Evolutionary conservation across 2,888 invertebrate genomes (phyloP).

Genomic region (Netelia fuscicornis): DNA sequence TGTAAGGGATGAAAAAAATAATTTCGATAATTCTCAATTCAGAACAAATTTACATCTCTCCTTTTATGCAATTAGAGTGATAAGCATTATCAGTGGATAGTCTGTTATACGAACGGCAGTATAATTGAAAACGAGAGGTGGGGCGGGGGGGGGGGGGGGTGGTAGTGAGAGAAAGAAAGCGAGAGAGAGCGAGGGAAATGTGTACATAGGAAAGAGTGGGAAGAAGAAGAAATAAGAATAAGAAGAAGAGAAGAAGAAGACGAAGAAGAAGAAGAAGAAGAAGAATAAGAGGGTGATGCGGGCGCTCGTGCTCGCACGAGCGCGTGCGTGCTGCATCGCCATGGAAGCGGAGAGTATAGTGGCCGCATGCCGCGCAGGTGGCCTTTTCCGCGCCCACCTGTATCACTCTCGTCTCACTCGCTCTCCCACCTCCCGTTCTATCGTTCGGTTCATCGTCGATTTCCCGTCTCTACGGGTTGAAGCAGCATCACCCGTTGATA

Average conservation of each 20-base stretch:
- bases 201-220: neutral
- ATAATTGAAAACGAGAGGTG: neutral
- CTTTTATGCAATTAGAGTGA: constrained; percentile 15
- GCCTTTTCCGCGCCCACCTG: constrained; percentile 78
- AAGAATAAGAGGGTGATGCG: constrained; percentile 51
- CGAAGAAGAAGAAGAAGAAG: constrained; percentile 22
- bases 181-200: neutral
- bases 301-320: constrained; percentile 63
- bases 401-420: constrained; percentile 59
- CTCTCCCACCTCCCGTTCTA: constrained; percentile 15
- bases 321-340: constrained; percentile 62
- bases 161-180: neutral
- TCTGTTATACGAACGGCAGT: neutral
- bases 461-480: constrained; percentile 19
- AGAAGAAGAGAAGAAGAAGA: constrained; percentile 20
- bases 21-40: neutral
- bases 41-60: neutral
- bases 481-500: constrained; percentile 15
- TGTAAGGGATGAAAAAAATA: too few species aligned
- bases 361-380: constrained; percentile 75
- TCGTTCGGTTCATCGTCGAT: constrained; percentile 22
- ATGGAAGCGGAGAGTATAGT: constrained; percentile 61
- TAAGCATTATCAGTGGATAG: neutral
- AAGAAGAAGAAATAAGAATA: constrained; percentile 15
- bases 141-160: too few species aligned